Evolutionary conservation across 2,888 invertebrate species (phyloP).

Genomic region (Hyposoter dolosus): DNA sequence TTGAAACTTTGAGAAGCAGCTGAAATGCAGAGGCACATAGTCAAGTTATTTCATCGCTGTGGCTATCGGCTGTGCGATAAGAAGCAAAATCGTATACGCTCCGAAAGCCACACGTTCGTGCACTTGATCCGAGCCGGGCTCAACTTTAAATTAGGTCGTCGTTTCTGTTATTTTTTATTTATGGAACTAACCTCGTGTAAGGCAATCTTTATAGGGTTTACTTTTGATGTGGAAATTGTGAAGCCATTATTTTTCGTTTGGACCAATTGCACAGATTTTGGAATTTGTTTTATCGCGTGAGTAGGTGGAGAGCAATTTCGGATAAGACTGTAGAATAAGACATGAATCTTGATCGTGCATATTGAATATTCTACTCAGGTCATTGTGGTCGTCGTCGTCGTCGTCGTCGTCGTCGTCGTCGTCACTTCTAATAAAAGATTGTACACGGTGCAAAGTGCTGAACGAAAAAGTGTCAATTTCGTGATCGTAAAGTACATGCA

Average conservation of each 20-base stretch:
- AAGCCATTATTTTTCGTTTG: constrained; percentile 5
- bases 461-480: constrained; percentile 46
- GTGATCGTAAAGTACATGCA: constrained; percentile 42
- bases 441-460: constrained; percentile 44
- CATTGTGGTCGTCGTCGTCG: constrained; percentile 50
- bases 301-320: constrained; percentile 67
- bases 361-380: constrained; percentile 64
- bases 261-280: not conserved
- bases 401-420: constrained; percentile 38
- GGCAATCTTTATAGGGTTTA: not conserved
- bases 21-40: constrained; percentile 47
- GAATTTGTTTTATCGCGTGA: constrained; percentile 4
- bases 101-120: constrained; percentile 16
- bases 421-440: constrained; percentile 51
- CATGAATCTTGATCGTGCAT: constrained; percentile 49
- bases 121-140: constrained; percentile 75
- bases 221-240: not conserved
- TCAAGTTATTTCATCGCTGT: constrained; percentile 47
- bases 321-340: constrained; percentile 66
- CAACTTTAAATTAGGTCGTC: constrained; percentile 62
- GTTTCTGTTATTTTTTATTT: constrained; percentile 4
- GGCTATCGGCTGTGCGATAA: constrained; percentile 58
- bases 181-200: not conserved
- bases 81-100: constrained; percentile 40
- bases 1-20: not conserved